Percentiles rank a stretch among this genome's conserved stretches.
Evolutionary conservation across 2,888 invertebrate genomes (phyloP).

Genomic region (Junonia oenone): DNA sequence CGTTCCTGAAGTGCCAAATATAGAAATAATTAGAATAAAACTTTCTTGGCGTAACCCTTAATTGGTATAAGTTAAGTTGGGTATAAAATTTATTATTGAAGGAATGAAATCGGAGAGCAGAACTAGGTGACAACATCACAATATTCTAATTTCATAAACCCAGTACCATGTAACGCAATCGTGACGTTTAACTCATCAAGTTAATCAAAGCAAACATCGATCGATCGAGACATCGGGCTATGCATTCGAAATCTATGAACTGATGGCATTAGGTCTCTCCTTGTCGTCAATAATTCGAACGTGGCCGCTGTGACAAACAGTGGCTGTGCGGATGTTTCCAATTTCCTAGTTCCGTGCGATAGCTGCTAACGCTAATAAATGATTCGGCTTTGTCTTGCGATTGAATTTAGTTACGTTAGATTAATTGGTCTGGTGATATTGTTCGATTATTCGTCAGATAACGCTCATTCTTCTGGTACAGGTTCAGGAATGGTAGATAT

Average conservation of each 20-base stretch:
- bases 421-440: neutral
- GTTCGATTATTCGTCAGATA: no score
- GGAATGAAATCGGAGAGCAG: no score
- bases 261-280: constrained; percentile 41
- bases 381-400: neutral
- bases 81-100: no score
- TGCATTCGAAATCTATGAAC: constrained; percentile 23
- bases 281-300: constrained; percentile 43
- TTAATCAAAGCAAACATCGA: constrained; percentile 6
- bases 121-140: no score
- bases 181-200: constrained; percentile 3
- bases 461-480: no score
- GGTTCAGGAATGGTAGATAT: no score
- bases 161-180: neutral
- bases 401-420: neutral
- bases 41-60: no score
- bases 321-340: constrained; percentile 56
- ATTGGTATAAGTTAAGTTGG: no score
- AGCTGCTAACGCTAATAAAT: constrained; percentile 24
- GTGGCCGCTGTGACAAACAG: constrained; percentile 47
- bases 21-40: no score
- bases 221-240: constrained; percentile 13
- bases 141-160: neutral
- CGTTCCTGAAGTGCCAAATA: no score
- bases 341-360: constrained; percentile 47